Conservation (phyloP, 2,113 vertebrate genomes). For the Rhea pennata region DNA sequence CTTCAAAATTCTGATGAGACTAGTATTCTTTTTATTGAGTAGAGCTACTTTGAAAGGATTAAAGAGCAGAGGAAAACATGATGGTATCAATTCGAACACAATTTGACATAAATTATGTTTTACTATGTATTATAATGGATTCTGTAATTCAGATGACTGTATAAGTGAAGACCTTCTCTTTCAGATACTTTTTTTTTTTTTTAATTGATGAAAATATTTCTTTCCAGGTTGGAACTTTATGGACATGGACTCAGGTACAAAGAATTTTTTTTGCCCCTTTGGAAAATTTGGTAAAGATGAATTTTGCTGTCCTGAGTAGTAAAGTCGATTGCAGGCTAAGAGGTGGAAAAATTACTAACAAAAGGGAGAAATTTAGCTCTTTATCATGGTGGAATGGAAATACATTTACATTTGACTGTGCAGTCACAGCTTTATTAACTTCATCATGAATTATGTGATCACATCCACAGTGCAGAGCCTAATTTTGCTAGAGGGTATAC, state of each 20-base stretch:
- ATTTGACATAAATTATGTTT: neutral
- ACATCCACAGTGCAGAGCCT: neutral
- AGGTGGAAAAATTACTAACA: slow-evolving; percentile 8
- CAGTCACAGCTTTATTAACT: neutral
- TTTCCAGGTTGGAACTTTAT: neutral
- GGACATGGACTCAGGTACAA: neutral
- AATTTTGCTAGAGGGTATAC: neutral
- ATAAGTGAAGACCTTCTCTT: neutral
- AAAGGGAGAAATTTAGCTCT: neutral
- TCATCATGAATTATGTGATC: neutral
- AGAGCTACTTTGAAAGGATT: neutral
- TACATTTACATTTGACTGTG: neutral
- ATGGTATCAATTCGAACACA: neutral
- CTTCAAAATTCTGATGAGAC: neutral
- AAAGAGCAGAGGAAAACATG: neutral
- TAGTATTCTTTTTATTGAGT: neutral
- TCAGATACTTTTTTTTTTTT: neutral
- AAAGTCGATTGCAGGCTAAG: neutral
- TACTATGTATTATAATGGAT: fast-evolving
- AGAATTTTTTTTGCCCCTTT: neutral
- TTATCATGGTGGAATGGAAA: neutral
- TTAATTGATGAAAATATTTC: neutral
- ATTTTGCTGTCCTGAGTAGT: neutral
- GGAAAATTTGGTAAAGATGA: neutral
- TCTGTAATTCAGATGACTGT: fast-evolving